Conservation (phyloP, 2,888 invertebrate species). For the Esperia sulphurella region DNA sequence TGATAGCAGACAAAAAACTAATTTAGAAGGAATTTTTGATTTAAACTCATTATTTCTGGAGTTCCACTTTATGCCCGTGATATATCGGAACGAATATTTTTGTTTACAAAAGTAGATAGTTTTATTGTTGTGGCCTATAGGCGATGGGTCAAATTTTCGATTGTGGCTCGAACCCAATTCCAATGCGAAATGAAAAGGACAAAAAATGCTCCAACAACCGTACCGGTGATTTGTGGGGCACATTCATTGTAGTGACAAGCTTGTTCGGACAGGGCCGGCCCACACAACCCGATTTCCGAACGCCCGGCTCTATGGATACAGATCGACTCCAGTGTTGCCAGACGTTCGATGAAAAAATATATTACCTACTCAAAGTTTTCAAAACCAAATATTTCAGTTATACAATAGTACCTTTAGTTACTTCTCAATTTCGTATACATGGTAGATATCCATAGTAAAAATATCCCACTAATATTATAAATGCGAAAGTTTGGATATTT, state of each 20-base stretch:
- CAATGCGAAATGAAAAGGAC: constrained; percentile 64
- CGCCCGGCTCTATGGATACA: no score
- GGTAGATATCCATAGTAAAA: no score
- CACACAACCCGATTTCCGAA: constrained; percentile 50
- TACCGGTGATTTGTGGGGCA: constrained; percentile 71
- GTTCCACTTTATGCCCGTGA: no score
- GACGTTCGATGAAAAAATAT: no score
- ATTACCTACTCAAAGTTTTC: no score
- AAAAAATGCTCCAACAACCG: constrained; percentile 61
- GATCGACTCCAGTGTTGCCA: constrained; percentile 17
- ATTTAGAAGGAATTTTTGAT: no score
- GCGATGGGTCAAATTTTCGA: constrained; percentile 49
- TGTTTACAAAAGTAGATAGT: constrained; percentile 33
- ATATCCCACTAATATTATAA: no score
- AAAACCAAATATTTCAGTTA: no score
- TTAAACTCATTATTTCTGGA: constrained; percentile 1
- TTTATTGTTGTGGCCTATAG: constrained; percentile 25
- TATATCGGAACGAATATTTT: constrained; percentile 21
- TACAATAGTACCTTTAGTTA: no score
- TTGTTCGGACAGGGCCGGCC: constrained; percentile 47
- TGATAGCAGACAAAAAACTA: no score
- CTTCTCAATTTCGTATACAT: no score
- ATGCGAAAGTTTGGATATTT: no score
- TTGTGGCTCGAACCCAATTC: constrained; percentile 62
- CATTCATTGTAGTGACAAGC: constrained; percentile 75